Evolutionary conservation across 2,113 vertebrate genomes (phyloP), one percentile per base, ranked within the genome.

Genomic region (Gnathonemus longibarbis): DNA sequence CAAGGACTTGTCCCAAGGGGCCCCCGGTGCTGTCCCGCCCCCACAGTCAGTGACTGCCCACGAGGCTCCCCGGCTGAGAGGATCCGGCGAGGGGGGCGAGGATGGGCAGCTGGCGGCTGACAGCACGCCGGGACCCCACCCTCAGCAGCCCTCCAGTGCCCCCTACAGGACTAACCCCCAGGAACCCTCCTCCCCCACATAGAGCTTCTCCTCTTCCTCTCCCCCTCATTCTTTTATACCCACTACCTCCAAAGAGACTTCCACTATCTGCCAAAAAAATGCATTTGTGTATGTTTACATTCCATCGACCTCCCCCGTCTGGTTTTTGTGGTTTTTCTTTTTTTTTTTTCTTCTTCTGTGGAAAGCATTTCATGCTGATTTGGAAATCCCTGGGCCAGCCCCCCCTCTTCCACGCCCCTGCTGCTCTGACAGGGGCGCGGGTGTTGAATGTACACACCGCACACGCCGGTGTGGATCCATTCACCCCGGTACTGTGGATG

Each of bases 211-310:
- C 35, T 15, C n/a, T 19, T 53, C 84, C 53, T 53, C 42, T 88
- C 19, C 89, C 89, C 89, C 42, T 45, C 17, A 58, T 39, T 9
- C 13, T 88, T 89, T 74, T 88, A 91, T 93, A 88, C 90, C 94
- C 95, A 93, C 96, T 96, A 96, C 96, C 95, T 96, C 95, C 94
- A 93, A 93, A 93, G 91, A 95, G 91, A 94, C 92, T 90, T 95
- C 85, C 91, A 93, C 91, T 91, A 83, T 95, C 95, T 96, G 95
- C 95, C 95, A 96, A 95, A 96, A 94, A 94, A 91, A 89, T 13
- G 92, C 92, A 93, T 90, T 95, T 89, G 92, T 94, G 92, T 94
- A 93, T 95, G 95, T 96, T 96, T 96, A 95, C 95, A 95, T 93
- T 93, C 91, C 92, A 90, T 56, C 91, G 89, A 89, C 90, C 62